Evolutionary conservation across 2,113 vertebrate genomes (phyloP).

Genomic region (Megalops atlanticus): DNA sequence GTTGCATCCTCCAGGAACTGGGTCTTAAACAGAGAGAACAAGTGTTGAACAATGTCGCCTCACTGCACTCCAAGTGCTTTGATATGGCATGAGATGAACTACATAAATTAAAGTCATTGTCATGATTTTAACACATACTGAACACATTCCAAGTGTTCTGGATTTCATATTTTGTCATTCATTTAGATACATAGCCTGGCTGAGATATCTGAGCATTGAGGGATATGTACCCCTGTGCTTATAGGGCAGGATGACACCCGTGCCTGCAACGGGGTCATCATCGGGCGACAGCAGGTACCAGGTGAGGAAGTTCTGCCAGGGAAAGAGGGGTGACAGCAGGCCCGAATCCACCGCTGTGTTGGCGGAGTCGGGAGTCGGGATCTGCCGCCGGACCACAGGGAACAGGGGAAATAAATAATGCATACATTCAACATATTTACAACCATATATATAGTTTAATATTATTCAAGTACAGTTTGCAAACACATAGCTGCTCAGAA

Average conservation of each 20-base stretch:
- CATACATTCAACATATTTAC: too few species aligned
- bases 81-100: too few species aligned
- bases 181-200: too few species aligned
- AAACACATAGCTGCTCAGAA: too few species aligned
- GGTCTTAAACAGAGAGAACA: constrained; percentile 68
- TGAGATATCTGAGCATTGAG: neutral
- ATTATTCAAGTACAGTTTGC: too few species aligned
- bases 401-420: neutral
- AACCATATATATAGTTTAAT: too few species aligned
- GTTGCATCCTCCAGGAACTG: constrained; percentile 92
- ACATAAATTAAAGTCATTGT: too few species aligned
- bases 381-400: constrained; percentile 63
- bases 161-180: neutral
- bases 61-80: too few species aligned
- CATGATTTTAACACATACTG: neutral
- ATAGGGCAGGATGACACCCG: constrained; percentile 80
- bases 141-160: too few species aligned
- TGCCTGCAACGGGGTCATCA: constrained; percentile 61
- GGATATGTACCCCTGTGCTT: constrained; percentile 68
- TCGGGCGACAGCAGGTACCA: constrained; percentile 75
- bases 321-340: constrained; percentile 75
- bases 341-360: constrained; percentile 75
- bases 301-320: constrained; percentile 65
- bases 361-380: constrained; percentile 56
- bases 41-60: neutral